These are phyloP conservation scores for Paratrypauchen microcephalus DNA, from an alignment of 2,797 vertebrate genomes.

Conservation along the genomic window DNA sequence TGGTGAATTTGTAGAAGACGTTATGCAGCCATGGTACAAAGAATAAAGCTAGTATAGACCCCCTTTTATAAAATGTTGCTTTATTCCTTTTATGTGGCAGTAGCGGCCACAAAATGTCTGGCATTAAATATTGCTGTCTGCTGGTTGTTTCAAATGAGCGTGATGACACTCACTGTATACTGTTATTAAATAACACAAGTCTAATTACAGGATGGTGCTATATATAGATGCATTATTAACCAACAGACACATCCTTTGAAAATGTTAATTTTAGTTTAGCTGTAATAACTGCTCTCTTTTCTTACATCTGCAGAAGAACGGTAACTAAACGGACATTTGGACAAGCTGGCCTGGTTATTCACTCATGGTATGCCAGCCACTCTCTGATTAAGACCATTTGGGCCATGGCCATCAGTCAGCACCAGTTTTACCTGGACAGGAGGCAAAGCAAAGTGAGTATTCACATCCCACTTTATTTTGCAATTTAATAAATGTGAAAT, in stretches of 20 bases:
- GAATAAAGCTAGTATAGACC: neutral
- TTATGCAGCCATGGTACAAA: neutral
- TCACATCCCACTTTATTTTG: constrained; percentile 1
- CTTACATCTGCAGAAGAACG: constrained; percentile 80
- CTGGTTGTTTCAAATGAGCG: constrained; percentile 21
- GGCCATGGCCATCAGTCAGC: constrained; percentile 99
- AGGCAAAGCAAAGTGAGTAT: constrained; percentile 96
- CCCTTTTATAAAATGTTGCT: neutral
- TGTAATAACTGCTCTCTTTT: constrained; percentile 5
- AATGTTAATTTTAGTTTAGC: neutral
- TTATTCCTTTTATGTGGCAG: constrained; percentile 35
- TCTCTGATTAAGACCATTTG: constrained; percentile 99
- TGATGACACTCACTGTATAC: constrained; percentile 13
- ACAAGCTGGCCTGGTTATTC: constrained; percentile 94
- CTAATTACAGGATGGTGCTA: constrained; percentile 1
- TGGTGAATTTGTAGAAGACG: neutral
- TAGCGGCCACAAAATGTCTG: constrained; percentile 19
- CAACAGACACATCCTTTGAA: constrained; percentile 1
- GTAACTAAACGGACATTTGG: constrained; percentile 98
- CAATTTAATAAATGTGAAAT: neutral
- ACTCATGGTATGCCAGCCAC: constrained; percentile 96
- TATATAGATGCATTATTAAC: constrained; percentile 14
- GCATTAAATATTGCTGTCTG: constrained; percentile 47
- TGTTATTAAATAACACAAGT: constrained; percentile 21
- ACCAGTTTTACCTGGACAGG: constrained; percentile 98